Evolutionary conservation across 2,797 vertebrate species (phyloP).

Genomic region (Morus bassanus): DNA sequence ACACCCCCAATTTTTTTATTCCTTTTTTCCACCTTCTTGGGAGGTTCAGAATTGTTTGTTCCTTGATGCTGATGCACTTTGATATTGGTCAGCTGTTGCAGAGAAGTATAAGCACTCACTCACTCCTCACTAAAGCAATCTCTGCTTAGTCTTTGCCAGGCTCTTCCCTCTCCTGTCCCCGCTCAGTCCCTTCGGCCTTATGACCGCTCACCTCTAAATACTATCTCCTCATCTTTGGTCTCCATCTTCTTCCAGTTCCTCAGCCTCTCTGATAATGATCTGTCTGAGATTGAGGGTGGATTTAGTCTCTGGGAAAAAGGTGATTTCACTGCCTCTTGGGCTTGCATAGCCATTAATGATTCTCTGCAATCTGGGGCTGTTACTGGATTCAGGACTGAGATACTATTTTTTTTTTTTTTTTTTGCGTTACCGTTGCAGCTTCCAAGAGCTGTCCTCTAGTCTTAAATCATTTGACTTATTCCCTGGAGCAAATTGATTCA

Average conservation of each 20-base stretch:
- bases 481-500: neutral
- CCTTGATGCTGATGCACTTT: neutral
- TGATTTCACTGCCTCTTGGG: neutral
- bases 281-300: neutral
- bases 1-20: too few relatives aligned
- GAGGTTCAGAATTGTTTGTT: neutral
- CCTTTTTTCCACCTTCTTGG: neutral
- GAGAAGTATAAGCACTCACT: rapidly evolving
- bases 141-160: neutral
- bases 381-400: neutral
- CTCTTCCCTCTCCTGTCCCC: neutral
- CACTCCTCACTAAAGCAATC: neutral
- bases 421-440: neutral
- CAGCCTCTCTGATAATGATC: neutral
- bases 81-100: neutral
- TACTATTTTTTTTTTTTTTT: neutral
- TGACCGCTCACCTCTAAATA: neutral
- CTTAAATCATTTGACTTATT: neutral
- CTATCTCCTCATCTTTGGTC: neutral
- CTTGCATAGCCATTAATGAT: too few relatives aligned
- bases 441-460: neutral
- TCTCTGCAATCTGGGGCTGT: neutral
- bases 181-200: neutral
- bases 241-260: neutral
- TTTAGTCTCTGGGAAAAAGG: neutral